Evolutionary conservation across 2,797 vertebrate genomes (phyloP).

Genomic region (Coluber constrictor): DNA sequence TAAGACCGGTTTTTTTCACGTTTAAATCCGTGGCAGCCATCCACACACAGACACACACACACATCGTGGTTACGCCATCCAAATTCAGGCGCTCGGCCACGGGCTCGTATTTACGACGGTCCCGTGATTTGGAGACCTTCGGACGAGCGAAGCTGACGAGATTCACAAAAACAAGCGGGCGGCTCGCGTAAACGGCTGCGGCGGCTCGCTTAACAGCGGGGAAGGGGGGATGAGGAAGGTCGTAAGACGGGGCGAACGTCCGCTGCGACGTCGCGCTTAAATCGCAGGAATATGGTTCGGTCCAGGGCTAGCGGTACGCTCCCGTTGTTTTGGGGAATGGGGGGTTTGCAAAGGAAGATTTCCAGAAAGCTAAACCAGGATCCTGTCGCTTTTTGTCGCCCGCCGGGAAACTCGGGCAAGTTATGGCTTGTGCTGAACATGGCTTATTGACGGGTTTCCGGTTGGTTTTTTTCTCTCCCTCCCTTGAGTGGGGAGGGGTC

Average conservation of each 20-base stretch:
- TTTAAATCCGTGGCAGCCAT: too few relatives aligned
- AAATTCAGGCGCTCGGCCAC: background rate
- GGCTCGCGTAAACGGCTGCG: fast-evolving
- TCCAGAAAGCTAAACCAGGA: background rate
- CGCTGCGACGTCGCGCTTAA: too few relatives aligned
- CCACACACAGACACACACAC: too few relatives aligned
- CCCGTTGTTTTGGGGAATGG: background rate
- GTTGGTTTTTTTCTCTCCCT: too few relatives aligned
- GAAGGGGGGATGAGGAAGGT: background rate
- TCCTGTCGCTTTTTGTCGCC: fast-evolving
- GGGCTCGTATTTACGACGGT: too few relatives aligned
- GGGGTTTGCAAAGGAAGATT: background rate
- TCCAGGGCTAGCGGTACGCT: too few relatives aligned
- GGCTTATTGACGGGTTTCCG: background rate
- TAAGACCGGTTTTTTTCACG: too few relatives aligned
- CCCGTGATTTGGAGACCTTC: too few relatives aligned
- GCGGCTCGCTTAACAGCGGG: background rate
- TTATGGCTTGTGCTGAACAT: background rate
- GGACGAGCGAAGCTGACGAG: background rate
- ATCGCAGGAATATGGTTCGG: fast-evolving
- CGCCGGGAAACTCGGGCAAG: background rate
- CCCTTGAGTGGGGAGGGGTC: too few relatives aligned
- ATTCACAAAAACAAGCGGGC: fast-evolving
- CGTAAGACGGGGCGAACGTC: background rate
- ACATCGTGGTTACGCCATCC: fast-evolving